phyloP scores from a whole-genome alignment of 1,140 invertebrate genomes.

The Neodiprion fabricii region DNA sequence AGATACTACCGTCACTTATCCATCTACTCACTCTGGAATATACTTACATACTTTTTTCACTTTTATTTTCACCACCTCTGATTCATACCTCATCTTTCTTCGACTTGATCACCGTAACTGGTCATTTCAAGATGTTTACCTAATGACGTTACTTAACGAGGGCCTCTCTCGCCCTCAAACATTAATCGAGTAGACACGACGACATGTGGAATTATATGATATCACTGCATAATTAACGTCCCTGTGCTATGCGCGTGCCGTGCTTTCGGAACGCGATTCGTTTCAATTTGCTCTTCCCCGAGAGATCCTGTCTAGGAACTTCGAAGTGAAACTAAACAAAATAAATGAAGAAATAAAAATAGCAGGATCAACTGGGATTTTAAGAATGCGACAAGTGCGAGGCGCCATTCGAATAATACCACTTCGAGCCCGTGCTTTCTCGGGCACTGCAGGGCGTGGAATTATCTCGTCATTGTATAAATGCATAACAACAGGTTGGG shows the following conservation, averaged over 20 bases:
- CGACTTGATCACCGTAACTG: neutral
- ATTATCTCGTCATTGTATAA: constrained; percentile 52
- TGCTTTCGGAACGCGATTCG: no score
- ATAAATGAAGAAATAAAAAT: no score
- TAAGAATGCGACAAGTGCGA: no score
- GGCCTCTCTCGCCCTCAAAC: neutral
- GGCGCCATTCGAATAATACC: no score
- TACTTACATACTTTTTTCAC: neutral
- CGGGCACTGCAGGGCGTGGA: constrained; percentile 32
- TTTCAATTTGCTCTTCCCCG: no score
- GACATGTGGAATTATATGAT: neutral
- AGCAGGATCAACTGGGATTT: no score
- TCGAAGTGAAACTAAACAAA: no score
- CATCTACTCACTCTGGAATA: neutral
- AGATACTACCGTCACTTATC: neutral
- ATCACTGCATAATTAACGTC: neutral
- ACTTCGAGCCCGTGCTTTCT: no score
- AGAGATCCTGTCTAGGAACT: no score
- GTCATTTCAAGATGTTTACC: neutral
- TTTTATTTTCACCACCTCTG: neutral
- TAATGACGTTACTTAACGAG: neutral
- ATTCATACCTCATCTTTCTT: no score
- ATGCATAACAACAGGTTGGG: constrained; percentile 40
- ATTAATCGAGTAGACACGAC: neutral
- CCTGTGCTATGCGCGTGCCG: neutral